These are phyloP conservation scores for Helogale parvula DNA, from an alignment of 2,113 vertebrate genomes.

Conservation along the genomic window DNA sequence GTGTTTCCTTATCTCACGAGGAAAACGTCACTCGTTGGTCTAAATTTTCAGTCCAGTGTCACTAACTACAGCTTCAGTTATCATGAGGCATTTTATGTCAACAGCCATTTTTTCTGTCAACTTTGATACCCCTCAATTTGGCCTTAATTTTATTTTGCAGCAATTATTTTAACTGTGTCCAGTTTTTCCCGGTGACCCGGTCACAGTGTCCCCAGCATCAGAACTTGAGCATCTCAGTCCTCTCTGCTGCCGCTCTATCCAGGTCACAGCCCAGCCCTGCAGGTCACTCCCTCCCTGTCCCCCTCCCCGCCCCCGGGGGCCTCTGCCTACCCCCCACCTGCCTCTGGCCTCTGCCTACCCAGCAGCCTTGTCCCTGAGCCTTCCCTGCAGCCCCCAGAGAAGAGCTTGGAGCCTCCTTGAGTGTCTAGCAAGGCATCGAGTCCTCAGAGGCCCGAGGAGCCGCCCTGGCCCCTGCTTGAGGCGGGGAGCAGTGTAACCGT, in stretches of 20 bases:
- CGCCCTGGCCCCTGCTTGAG: neutral
- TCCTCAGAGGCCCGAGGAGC: neutral
- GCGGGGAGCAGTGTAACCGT: neutral
- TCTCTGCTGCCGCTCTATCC: neutral
- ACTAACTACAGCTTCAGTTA: neutral
- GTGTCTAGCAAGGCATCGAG: neutral
- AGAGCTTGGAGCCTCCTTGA: neutral
- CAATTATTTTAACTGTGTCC: neutral
- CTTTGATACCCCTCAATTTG: neutral
- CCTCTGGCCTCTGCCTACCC: neutral
- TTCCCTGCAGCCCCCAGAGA: neutral
- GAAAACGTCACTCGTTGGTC: neutral
- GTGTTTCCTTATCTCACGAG: neutral
- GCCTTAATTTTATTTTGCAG: neutral
- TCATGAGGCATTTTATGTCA: neutral
- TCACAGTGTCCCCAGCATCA: neutral
- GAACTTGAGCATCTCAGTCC: neutral
- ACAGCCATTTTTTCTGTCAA: neutral
- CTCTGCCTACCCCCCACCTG: neutral
- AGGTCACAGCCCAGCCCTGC: neutral
- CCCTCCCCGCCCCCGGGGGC: accelerated
- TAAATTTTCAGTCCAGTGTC: neutral
- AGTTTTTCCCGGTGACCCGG: neutral
- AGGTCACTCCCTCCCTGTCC: accelerated
- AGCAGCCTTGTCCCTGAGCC: neutral